Evolutionary conservation across 2,797 vertebrate species (phyloP).

Genomic region (Clarias laeviceps): DNA sequence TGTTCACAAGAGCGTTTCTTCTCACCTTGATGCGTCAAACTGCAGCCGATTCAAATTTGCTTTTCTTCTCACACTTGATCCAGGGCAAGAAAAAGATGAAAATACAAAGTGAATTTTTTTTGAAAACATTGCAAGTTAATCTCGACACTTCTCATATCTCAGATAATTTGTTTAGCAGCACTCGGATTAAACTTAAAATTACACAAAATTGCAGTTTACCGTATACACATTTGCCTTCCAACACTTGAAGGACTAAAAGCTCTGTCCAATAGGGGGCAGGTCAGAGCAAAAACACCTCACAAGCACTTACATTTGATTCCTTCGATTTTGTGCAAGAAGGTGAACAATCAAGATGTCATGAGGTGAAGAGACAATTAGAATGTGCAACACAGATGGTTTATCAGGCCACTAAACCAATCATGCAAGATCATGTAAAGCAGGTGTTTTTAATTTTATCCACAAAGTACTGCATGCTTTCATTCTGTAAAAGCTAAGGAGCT

Average conservation of each 20-base stretch:
- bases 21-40: conserved; percentile 1
- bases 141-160: not conserved
- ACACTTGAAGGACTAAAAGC: not conserved
- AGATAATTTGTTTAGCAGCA: not conserved
- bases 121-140: not conserved
- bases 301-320: not conserved
- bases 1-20: not conserved
- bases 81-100: not conserved
- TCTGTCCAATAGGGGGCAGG: not conserved
- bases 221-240: not conserved
- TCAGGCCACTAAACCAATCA: not conserved
- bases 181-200: not conserved
- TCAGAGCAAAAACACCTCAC: not conserved
- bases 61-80: not conserved
- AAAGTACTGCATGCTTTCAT: not conserved
- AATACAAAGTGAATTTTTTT: not conserved
- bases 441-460: not conserved
- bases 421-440: not conserved
- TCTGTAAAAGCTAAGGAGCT: not conserved
- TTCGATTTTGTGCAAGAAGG: not conserved
- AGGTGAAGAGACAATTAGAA: not conserved
- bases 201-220: not conserved
- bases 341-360: not conserved
- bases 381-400: not conserved
- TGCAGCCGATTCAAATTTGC: not conserved